Percentiles rank a stretch among this genome's conserved stretches.
phyloP scores from a whole-genome alignment of 2,797 vertebrate species.

The Philypnodon macrostomus region DNA sequence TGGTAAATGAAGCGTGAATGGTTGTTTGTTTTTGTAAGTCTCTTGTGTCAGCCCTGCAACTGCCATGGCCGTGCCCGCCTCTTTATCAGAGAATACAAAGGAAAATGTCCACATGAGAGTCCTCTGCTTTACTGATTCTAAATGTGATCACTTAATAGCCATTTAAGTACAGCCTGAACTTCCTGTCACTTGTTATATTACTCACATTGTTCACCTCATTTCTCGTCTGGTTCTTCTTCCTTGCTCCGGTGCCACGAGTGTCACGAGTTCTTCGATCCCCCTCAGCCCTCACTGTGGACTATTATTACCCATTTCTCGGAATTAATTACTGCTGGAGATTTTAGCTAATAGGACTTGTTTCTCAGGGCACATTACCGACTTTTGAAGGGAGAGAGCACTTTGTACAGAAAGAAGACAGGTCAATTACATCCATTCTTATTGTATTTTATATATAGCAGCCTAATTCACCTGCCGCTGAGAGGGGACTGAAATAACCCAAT shows the following conservation, averaged over 20 bases:
- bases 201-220: slow-evolving; percentile 7
- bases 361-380: slow-evolving; percentile 34
- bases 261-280: slow-evolving; percentile 15
- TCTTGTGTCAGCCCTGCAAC: no score
- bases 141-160: no score
- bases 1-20: no score
- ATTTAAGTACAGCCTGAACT: no score
- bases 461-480: slow-evolving; percentile 60
- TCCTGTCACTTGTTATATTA: no score
- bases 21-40: no score
- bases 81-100: no score
- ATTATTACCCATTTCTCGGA: slow-evolving; percentile 46
- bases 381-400: slow-evolving; percentile 44
- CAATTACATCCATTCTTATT: slow-evolving; percentile 57
- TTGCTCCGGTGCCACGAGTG: slow-evolving; percentile 11
- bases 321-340: slow-evolving; percentile 54
- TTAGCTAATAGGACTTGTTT: slow-evolving; percentile 43
- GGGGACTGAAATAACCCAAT: slow-evolving; percentile 66
- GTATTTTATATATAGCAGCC: slow-evolving; percentile 56
- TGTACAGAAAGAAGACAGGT: slow-evolving; percentile 46
- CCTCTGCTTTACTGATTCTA: no score
- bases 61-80: no score
- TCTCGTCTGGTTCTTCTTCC: slow-evolving; percentile 4
- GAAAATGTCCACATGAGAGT: no score
- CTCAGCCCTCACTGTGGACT: slow-evolving; percentile 21